A percentile compares a stretch with the other conserved stretches of the same genome.
phyloP scores from a whole-genome alignment of 2,797 vertebrate species.

The Squalus acanthias region DNA sequence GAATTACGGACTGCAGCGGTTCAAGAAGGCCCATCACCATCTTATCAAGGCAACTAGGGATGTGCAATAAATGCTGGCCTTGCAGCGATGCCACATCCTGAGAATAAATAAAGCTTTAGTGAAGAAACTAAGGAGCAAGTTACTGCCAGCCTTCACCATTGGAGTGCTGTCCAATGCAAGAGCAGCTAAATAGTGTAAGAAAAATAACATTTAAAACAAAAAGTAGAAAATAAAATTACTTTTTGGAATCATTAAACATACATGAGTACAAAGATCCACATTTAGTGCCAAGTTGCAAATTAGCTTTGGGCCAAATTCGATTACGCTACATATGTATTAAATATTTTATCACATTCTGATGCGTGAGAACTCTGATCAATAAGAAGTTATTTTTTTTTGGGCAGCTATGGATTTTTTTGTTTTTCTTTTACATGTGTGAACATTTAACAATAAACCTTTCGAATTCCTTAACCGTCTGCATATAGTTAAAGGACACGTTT shows the following conservation, averaged over 20 bases:
- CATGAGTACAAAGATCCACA: background rate
- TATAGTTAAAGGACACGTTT: background rate
- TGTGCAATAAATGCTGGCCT: background rate
- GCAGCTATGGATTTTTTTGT: background rate
- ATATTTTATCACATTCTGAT: background rate
- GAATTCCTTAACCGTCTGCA: background rate
- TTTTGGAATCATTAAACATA: background rate
- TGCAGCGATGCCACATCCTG: background rate
- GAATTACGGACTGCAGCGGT: background rate
- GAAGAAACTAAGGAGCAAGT: background rate
- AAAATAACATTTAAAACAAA: background rate
- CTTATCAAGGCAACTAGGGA: background rate
- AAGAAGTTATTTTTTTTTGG: background rate
- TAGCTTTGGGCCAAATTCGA: background rate
- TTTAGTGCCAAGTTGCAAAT: background rate
- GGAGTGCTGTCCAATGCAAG: background rate
- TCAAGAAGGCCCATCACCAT: background rate
- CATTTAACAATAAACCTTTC: background rate
- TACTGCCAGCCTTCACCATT: background rate
- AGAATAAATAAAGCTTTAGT: background rate
- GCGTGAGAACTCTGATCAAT: background rate
- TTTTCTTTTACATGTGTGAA: constrained; percentile 28
- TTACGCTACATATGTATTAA: background rate
- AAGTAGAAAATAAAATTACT: background rate
- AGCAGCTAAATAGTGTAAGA: background rate